Conservation (phyloP, 1,140 invertebrate genomes). For the Drosophila gunungcola region DNA sequence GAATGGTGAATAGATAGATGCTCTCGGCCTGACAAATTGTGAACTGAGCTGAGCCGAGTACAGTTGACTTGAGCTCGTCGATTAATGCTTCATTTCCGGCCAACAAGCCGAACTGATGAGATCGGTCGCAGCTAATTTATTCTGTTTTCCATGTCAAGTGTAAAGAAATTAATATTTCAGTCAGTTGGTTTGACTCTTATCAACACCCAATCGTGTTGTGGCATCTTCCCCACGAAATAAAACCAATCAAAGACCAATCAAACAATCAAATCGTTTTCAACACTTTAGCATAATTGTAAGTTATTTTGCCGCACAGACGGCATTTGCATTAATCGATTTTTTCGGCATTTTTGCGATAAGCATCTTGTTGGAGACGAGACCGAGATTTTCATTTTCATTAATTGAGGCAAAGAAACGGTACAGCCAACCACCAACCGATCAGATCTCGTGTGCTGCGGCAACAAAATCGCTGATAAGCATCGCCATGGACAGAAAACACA, state of each 20-base stretch:
- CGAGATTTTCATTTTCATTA: slow-evolving; percentile 66
- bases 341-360: slow-evolving; percentile 64
- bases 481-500: slow-evolving; percentile 23
- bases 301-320: slow-evolving; percentile 53
- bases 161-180: slow-evolving; percentile 76
- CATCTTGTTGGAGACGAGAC: slow-evolving; percentile 30
- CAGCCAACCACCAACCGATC: slow-evolving; percentile 23
- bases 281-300: slow-evolving; percentile 80
- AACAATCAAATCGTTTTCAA: slow-evolving; percentile 75
- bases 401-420: slow-evolving; percentile 65
- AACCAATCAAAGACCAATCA: slow-evolving; percentile 42
- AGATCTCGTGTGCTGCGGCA: slow-evolving; percentile 14
- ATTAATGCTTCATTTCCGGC: slow-evolving; percentile 75
- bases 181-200: slow-evolving; percentile 9
- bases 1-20: slow-evolving; percentile 47
- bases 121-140: slow-evolving; percentile 48
- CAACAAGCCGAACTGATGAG: slow-evolving; percentile 11
- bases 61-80: slow-evolving; percentile 43
- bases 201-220: slow-evolving; percentile 18
- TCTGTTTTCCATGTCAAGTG: slow-evolving; percentile 52
- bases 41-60: slow-evolving; percentile 25
- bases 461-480: slow-evolving; percentile 63
- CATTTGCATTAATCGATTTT: slow-evolving; percentile 78
- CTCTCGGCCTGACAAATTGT: slow-evolving; percentile 71
- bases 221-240: slow-evolving; percentile 13